Conservation (phyloP, 2,888 invertebrate species). For the Dicyrtoma fusca region DNA sequence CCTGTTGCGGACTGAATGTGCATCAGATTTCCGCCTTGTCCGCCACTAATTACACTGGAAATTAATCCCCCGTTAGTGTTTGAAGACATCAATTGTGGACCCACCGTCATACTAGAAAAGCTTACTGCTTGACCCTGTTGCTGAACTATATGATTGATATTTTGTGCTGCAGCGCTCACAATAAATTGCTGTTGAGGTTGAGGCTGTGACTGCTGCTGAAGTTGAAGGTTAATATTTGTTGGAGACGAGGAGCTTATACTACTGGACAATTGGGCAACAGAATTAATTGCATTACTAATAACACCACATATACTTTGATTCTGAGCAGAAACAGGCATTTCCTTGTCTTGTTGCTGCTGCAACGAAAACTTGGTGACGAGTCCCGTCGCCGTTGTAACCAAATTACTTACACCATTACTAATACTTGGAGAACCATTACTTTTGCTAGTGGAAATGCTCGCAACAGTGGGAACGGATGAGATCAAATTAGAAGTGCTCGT, state of each 20-base stretch:
- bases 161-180: conserved; percentile 22
- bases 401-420: conserved; percentile 4
- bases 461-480: conserved; percentile 26
- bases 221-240: conserved; percentile 18
- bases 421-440: background rate
- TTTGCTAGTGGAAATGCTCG: conserved; percentile 24
- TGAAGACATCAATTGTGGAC: conserved; percentile 40
- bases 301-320: conserved; percentile 26
- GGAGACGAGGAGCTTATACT: conserved; percentile 10
- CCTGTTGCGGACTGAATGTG: conserved; percentile 50
- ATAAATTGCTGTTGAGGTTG: conserved; percentile 34
- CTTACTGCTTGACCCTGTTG: conserved; percentile 38
- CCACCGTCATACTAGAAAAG: conserved; percentile 34
- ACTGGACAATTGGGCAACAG: background rate
- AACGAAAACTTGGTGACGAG: conserved; percentile 6
- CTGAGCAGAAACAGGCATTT: conserved; percentile 11
- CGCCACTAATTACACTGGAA: conserved; percentile 34
- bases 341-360: conserved; percentile 15
- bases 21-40: conserved; percentile 21
- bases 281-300: conserved; percentile 1
- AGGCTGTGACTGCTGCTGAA: conserved; percentile 22
- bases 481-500: conserved; percentile 34
- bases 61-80: conserved; percentile 25
- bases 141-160: conserved; percentile 39
- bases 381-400: conserved; percentile 3